Evolutionary conservation across 2,888 invertebrate species (phyloP).

Genomic region (Himalopsyche anomala): DNA sequence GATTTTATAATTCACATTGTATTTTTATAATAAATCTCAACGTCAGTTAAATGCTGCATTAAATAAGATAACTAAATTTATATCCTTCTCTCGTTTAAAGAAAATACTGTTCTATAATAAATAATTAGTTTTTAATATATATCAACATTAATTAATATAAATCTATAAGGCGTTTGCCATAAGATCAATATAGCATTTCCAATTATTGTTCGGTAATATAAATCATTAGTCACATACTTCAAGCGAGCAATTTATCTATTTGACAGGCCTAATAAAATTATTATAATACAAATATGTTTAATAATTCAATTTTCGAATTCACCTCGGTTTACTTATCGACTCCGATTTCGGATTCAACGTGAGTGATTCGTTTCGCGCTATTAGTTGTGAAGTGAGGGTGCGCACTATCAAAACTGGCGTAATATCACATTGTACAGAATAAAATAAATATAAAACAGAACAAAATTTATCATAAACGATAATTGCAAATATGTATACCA

Average conservation of each 20-base stretch:
- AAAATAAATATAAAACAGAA: too few species aligned
- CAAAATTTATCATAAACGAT: too few species aligned
- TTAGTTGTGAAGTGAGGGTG: conserved; percentile 14
- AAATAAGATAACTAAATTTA: too few species aligned
- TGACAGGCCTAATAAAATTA: conserved; percentile 43
- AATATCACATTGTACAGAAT: too few species aligned
- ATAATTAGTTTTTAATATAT: too few species aligned
- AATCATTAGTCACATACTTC: conserved; percentile 27
- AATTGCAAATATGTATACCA: too few species aligned
- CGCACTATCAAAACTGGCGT: neutral
- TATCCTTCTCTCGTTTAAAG: too few species aligned
- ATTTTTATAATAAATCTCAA: too few species aligned
- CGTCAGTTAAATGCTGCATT: too few species aligned
- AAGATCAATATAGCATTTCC: conserved; percentile 22
- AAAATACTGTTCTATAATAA: too few species aligned
- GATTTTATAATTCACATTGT: too few species aligned
- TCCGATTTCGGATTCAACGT: neutral
- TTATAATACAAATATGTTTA: conserved; percentile 28
- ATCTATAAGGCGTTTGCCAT: neutral
- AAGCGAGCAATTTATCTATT: conserved; percentile 31
- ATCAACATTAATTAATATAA: too few species aligned
- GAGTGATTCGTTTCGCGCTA: conserved; percentile 32
- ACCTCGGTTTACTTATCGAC: conserved; percentile 41
- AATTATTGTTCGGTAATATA: conserved; percentile 23
- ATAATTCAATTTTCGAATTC: conserved; percentile 39